These are phyloP conservation scores for Falco biarmicus DNA, from an alignment of 2,797 vertebrate species.

Conservation along the genomic window DNA sequence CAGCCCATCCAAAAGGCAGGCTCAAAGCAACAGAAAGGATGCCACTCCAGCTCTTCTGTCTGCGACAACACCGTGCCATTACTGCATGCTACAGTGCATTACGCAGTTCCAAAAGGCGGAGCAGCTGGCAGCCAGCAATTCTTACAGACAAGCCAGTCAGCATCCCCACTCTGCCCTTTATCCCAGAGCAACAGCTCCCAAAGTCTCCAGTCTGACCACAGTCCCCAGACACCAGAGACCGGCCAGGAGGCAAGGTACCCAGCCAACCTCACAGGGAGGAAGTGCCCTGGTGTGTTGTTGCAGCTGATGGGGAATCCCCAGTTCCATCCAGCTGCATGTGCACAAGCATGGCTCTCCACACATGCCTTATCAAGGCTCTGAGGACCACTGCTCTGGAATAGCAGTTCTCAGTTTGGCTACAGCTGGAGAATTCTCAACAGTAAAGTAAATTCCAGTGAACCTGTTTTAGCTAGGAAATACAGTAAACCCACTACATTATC, in stretches of 20 bases:
- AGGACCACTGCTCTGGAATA: not conserved
- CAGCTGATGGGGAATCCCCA: not conserved
- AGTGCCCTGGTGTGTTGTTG: rapidly evolving
- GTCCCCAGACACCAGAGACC: not conserved
- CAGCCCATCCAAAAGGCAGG: not conserved
- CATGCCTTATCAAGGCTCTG: not conserved
- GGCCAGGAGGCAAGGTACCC: not conserved
- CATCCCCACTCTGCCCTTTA: not conserved
- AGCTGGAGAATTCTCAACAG: not conserved
- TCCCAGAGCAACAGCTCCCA: not conserved
- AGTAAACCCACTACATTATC: not conserved
- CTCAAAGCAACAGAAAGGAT: not conserved
- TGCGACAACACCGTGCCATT: not conserved
- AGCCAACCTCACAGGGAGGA: not conserved
- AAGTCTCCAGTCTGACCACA: not conserved
- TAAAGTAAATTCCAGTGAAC: not conserved
- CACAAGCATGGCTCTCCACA: rapidly evolving
- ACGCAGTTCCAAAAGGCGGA: not conserved
- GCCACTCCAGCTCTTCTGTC: not conserved
- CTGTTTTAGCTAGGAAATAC: not conserved
- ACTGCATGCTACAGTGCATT: not conserved
- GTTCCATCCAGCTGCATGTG: not conserved
- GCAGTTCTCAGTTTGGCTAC: not conserved
- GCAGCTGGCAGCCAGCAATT: not conserved
- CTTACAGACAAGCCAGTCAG: not conserved